Percentiles rank a stretch among this genome's conserved stretches.
These are phyloP conservation scores for Garrulus glandarius DNA, from an alignment of 2,797 vertebrate species.

Conservation along the genomic window DNA sequence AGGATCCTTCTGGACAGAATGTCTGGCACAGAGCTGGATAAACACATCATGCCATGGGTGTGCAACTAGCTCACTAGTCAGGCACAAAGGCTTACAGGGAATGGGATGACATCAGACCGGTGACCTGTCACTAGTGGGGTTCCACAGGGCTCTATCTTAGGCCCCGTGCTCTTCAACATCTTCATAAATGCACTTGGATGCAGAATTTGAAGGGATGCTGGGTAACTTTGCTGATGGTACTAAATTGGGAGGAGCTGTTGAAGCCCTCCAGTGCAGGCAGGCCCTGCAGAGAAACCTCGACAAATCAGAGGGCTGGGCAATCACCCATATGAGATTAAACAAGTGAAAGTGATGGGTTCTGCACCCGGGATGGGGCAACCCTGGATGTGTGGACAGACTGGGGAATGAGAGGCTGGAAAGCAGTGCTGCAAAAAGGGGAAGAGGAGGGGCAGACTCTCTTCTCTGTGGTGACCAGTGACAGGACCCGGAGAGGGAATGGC, in stretches of 20 bases:
- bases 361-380: background rate
- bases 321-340: background rate
- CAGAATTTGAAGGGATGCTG: background rate
- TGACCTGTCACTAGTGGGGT: background rate
- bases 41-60: background rate
- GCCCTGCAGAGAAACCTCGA: background rate
- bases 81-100: background rate
- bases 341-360: background rate
- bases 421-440: background rate
- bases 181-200: background rate
- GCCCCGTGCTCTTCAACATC: background rate
- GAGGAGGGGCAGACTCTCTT: background rate
- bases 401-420: background rate
- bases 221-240: background rate
- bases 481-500: background rate
- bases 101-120: background rate
- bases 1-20: background rate
- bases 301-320: background rate
- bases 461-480: background rate
- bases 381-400: background rate
- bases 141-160: accelerated
- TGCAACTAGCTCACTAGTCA: background rate
- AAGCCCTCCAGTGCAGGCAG: background rate
- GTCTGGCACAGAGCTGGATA: background rate
- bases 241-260: background rate